phyloP scores from a whole-genome alignment of 2,888 invertebrate genomes.

The Taphrorychus bicolor region DNA sequence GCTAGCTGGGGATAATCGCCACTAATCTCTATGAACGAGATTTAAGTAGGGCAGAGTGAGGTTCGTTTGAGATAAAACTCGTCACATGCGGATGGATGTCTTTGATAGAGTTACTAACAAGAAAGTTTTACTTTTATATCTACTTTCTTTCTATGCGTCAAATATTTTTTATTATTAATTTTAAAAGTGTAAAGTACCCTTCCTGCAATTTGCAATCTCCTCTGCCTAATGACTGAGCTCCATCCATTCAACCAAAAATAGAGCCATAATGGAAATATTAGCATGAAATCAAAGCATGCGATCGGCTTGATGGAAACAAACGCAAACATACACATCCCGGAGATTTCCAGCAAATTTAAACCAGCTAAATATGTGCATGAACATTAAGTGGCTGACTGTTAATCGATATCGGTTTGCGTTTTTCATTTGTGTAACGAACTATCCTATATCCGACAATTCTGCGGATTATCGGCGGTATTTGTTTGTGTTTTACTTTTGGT shows the following conservation, averaged over 20 bases:
- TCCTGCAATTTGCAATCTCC: too few relatives aligned
- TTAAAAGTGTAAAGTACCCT: too few relatives aligned
- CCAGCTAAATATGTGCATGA: slow-evolving; percentile 33
- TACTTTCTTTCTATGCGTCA: too few relatives aligned
- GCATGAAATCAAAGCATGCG: slow-evolving; percentile 33
- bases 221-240: too few relatives aligned
- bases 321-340: slow-evolving; percentile 20
- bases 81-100: not conserved
- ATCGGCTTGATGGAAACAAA: slow-evolving; percentile 28
- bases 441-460: slow-evolving; percentile 46
- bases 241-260: not conserved
- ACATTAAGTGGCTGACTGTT: slow-evolving; percentile 42
- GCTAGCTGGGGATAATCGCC: slow-evolving; percentile 11
- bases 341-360: slow-evolving; percentile 31
- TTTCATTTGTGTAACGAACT: slow-evolving; percentile 50
- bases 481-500: slow-evolving; percentile 46
- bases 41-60: slow-evolving; percentile 2
- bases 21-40: not conserved
- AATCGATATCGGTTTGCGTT: slow-evolving; percentile 49
- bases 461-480: slow-evolving; percentile 50
- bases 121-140: too few relatives aligned
- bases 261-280: slow-evolving; percentile 4
- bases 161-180: too few relatives aligned
- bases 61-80: not conserved
- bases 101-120: not conserved